Conservation (phyloP, 1,140 invertebrate genomes). For the Drosophila navojoa region DNA sequence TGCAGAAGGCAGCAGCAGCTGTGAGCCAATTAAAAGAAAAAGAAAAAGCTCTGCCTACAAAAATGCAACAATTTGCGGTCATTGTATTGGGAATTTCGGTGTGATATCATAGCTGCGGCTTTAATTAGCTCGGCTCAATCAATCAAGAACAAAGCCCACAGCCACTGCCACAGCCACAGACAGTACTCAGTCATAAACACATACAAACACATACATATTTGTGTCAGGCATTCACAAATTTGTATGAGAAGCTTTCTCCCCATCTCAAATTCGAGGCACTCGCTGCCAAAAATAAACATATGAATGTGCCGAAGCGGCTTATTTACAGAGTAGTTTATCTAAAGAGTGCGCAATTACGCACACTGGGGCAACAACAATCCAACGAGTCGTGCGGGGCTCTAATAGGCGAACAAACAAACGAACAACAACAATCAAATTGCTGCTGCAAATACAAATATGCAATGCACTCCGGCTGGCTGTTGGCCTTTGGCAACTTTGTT, state of each 20-base stretch:
- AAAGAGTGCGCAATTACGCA: slow-evolving; percentile 37
- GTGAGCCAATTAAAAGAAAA: slow-evolving; percentile 2
- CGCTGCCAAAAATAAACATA: neutral
- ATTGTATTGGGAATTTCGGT: slow-evolving; percentile 15
- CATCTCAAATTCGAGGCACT: slow-evolving; percentile 33
- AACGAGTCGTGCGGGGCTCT: slow-evolving; percentile 49
- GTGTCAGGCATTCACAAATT: slow-evolving; percentile 49
- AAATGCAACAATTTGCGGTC: slow-evolving; percentile 12
- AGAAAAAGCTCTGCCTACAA: neutral
- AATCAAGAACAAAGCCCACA: slow-evolving; percentile 36
- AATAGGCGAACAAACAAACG: slow-evolving; percentile 57
- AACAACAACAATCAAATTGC: slow-evolving; percentile 54
- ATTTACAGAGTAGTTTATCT: neutral
- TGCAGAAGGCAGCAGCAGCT: slow-evolving; percentile 8
- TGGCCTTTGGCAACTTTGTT: slow-evolving; percentile 25
- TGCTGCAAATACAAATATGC: slow-evolving; percentile 36
- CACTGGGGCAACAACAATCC: slow-evolving; percentile 32
- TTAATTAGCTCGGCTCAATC: slow-evolving; percentile 46
- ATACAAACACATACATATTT: neutral
- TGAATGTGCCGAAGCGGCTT: neutral
- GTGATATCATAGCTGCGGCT: slow-evolving; percentile 38
- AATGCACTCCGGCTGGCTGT: slow-evolving; percentile 14
- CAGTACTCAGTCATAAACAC: slow-evolving; percentile 3
- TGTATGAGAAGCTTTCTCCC: slow-evolving; percentile 47
- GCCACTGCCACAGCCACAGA: neutral